A percentile compares a stretch with the other conserved stretches of the same genome.
These are phyloP conservation scores for Idaea straminata DNA, from an alignment of 2,888 invertebrate genomes.

Conservation along the genomic window DNA sequence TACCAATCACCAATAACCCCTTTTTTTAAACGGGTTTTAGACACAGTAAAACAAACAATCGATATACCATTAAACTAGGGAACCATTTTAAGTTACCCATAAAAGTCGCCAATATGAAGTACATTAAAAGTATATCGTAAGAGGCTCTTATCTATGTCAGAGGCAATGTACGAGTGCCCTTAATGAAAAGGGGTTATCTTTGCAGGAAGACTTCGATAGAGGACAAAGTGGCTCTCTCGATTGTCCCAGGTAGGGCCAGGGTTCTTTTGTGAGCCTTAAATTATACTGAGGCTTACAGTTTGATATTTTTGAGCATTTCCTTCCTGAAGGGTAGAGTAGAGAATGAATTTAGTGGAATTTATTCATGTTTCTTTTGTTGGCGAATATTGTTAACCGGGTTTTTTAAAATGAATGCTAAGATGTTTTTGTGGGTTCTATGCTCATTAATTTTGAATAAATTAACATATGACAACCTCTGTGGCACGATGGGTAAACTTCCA, in stretches of 20 bases:
- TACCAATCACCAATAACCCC: too few species aligned
- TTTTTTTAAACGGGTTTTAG: not conserved
- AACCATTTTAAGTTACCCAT: not conserved
- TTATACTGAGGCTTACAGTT: not conserved
- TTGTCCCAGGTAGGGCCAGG: slow-evolving; percentile 35
- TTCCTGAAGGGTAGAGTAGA: not conserved
- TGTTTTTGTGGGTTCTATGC: not conserved
- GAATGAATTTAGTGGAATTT: not conserved
- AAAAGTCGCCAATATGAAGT: not conserved
- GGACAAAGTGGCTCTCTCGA: slow-evolving; percentile 31
- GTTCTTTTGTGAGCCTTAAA: slow-evolving; percentile 17
- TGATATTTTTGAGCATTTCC: not conserved
- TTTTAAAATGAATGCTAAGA: not conserved
- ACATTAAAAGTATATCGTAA: slow-evolving; percentile 29
- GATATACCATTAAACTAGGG: slow-evolving; percentile 1
- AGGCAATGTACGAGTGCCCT: slow-evolving; percentile 37
- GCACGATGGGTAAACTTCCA: too few species aligned
- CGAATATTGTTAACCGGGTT: not conserved
- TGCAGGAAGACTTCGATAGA: not conserved
- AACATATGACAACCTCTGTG: too few species aligned
- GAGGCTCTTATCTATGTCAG: slow-evolving; percentile 32
- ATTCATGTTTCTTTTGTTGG: not conserved
- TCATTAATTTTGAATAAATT: too few species aligned
- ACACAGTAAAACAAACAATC: not conserved
- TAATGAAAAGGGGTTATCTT: slow-evolving; percentile 55